Base-by-base conservation (phyloP, 2,113 vertebrate genomes). In the Indri indri region DNA sequence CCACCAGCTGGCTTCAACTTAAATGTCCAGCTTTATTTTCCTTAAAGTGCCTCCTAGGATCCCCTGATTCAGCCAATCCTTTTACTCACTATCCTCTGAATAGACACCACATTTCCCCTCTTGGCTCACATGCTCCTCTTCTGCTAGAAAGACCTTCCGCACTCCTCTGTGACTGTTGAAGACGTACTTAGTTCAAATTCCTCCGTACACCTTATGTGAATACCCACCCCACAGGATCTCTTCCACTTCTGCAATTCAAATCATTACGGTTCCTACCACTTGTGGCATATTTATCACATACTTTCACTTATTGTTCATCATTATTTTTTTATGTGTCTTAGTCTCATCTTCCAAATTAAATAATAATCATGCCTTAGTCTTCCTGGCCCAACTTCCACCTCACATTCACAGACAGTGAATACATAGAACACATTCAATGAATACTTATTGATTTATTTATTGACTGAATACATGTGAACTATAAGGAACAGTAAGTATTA, bases 391-490 rank as follows among this genome's bases (percentile, higher is more conserved):
- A 82, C 45, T 92, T 82, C 25, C 12, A 50, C 18, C 34, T 94
- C 9, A 87, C 25, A 76, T 59, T 12, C 57, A 81, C 27, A 59
- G 71, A 74, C 6, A 77, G 66, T 86, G 68, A 90, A 25, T 76
- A 45, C 25, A 70, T 27, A 94, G 79, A 96, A 93, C 27, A 57
- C 25, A 61, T 30, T 94, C 88, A 92, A 27, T 79, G 50, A 91
- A 70, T 77, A 83, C 30, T 65, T 91, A 95, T 18, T 94, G n/a
- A 95, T 95, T 96, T 66, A 76, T 74, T 94, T 95, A 96, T 59
- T 82, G 91, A 84, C 45, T 71, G 40, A 94, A 42, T 74, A 34
- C 14, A 80, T 70, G 88, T 17, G 59, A 92, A 91, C 16, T 80
- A 16, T n/a, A 88, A 90, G 85, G 57, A 97, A 80, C 11, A 89